Base-by-base conservation (phyloP, 2,797 vertebrate species). In the Falco novaeseelandiae region DNA sequence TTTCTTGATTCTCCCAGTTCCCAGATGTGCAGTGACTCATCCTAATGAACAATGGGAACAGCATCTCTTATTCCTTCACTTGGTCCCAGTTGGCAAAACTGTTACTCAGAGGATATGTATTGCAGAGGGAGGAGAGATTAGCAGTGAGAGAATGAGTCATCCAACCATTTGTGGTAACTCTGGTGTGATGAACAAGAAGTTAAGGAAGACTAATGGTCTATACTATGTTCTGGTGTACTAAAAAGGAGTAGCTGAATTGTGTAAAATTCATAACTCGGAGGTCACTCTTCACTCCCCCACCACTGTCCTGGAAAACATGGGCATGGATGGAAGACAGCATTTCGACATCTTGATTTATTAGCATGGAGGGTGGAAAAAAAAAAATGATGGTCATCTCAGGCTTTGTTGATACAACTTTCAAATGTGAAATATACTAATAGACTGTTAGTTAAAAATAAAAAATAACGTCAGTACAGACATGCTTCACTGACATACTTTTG, bases 21-120 rank as follows among this genome's bases (percentile, higher is more conserved):
- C 96, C 97, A 97, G 97, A 97, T 97, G 96, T 97, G 85, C 93
- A 69, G 67, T 97, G 97, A 97, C 91, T 98, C 97, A 97, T 92
- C 82, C 82, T 42, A 8, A 74, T 91, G 90, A 93, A 95, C 95
- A 97, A 97, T 97, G 96, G 97, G 97, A 97, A 97, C 94, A 89
- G 86, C 97, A 83, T 85, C 97, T 96, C 94, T 21, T 52, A 27
- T 14, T 97, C 93, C 95, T 97, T 96, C 96, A 84, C 87, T 97
- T 29, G 88, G 85, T 96, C 93, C 83, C 87, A 65, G 32, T 94
- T 97, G 85, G 86, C 95, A 95, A 6, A 89, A 26, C 40, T 14
- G 36, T 90, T 96, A 62, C 93, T 97, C 97, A 96, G 87, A 97
- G 96, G 95, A 71, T 96, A 51, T 87, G 77, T 63, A 6, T 4